phyloP scores from a whole-genome alignment of 2,113 vertebrate species.

The Channa argus region DNA sequence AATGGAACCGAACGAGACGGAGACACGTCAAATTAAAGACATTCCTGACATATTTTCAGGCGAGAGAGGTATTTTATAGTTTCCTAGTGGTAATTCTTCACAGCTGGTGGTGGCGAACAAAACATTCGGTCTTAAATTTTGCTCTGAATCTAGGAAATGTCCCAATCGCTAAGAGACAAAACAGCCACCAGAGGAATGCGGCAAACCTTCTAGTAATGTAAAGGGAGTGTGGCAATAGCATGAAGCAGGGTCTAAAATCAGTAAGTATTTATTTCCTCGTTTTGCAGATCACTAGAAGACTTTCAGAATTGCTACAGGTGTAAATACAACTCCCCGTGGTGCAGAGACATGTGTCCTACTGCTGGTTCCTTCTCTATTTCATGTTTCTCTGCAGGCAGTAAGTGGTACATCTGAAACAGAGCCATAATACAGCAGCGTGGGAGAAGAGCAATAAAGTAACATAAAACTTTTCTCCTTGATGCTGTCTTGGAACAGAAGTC shows the following conservation, averaged over 20 bases:
- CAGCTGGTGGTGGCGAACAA: slow-evolving; percentile 41
- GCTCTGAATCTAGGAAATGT: slow-evolving; percentile 30
- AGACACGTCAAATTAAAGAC: slow-evolving; percentile 46
- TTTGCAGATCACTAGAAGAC: slow-evolving; percentile 40
- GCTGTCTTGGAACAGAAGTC: slow-evolving; percentile 17
- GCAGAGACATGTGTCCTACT: slow-evolving; percentile 15
- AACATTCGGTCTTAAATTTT: slow-evolving; percentile 24
- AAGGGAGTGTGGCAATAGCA: background rate
- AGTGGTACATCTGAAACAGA: slow-evolving; percentile 9
- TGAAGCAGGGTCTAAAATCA: slow-evolving; percentile 20
- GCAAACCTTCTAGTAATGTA: slow-evolving; percentile 21
- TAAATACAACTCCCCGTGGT: slow-evolving; percentile 17
- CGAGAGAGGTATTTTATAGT: slow-evolving; percentile 49
- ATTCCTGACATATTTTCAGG: slow-evolving; percentile 48
- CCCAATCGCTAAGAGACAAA: slow-evolving; percentile 9
- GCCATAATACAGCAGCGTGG: background rate
- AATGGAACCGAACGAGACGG: slow-evolving; percentile 23
- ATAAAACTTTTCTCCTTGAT: slow-evolving; percentile 23
- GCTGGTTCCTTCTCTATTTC: slow-evolving; percentile 4
- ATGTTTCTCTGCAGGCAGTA: slow-evolving; percentile 9
- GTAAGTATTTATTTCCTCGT: slow-evolving; percentile 42
- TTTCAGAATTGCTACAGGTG: background rate
- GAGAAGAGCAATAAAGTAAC: background rate
- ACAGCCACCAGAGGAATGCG: background rate
- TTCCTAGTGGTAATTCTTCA: slow-evolving; percentile 54